Conservation (phyloP, 2,888 invertebrate genomes). For the Philonicus albiceps region DNA sequence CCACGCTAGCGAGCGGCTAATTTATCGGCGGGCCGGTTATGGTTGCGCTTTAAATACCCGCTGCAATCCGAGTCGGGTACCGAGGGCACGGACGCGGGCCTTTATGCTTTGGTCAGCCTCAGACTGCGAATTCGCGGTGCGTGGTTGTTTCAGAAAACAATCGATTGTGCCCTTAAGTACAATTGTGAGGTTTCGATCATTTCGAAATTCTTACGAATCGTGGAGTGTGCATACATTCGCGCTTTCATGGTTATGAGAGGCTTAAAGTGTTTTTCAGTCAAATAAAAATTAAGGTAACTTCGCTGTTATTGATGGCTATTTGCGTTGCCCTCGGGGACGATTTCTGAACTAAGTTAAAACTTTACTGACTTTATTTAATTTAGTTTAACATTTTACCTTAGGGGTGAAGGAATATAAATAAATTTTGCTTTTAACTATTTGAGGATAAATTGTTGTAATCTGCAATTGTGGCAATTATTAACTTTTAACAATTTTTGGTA, state of each 20-base stretch:
- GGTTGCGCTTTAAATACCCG: neutral
- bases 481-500: too few species aligned
- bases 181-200: neutral
- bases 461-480: too few species aligned
- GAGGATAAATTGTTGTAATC: too few species aligned
- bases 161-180: conserved; percentile 31
- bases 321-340: conserved; percentile 5
- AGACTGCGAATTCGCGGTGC: neutral
- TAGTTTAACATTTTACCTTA: neutral
- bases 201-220: neutral
- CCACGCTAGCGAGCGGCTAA: conserved; percentile 18
- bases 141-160: conserved; percentile 13
- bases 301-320: conserved; percentile 27
- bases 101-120: neutral
- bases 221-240: neutral
- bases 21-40: conserved; percentile 6
- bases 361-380: neutral
- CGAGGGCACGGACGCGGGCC: neutral
- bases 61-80: neutral
- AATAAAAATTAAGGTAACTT: conserved; percentile 28
- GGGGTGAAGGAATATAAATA: too few species aligned
- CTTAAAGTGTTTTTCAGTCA: neutral
- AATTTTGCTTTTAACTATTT: too few species aligned
- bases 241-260: neutral
- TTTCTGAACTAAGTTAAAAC: neutral